Percentiles rank a stretch among this genome's conserved stretches.
phyloP scores from a whole-genome alignment of 2,113 vertebrate species.

The Calypte anna region DNA sequence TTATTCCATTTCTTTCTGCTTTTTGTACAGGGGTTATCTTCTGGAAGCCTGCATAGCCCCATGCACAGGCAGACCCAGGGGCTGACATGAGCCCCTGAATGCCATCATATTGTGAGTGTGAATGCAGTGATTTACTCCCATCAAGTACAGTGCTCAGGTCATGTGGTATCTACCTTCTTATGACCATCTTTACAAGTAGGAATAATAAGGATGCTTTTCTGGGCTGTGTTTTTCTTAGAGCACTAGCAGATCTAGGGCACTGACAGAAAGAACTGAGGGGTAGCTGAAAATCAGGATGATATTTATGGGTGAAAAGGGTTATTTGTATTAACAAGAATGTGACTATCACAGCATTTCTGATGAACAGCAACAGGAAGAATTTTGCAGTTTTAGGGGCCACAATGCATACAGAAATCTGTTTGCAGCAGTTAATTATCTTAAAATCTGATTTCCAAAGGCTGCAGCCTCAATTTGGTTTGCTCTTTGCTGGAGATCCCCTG shows the following conservation, averaged over 20 bases:
- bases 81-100: neutral
- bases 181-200: neutral
- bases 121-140: conserved; percentile 2
- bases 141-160: neutral
- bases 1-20: conserved; percentile 10
- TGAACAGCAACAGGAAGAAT: neutral
- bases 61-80: neutral
- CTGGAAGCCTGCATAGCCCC: neutral
- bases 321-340: neutral
- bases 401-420: neutral
- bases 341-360: neutral
- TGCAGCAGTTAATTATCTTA: conserved; percentile 30
- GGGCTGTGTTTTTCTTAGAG: neutral
- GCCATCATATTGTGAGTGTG: neutral
- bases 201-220: neutral
- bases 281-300: neutral
- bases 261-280: neutral
- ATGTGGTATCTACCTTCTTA: neutral
- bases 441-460: conserved; percentile 46
- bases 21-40: conserved; percentile 20
- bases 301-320: neutral
- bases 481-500: conserved; percentile 3
- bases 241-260: neutral
- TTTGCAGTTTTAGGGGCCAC: neutral
- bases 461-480: conserved; percentile 40